A percentile compares a stretch with the other conserved stretches of the same genome.
These are phyloP conservation scores for Euwallacea fornicatus DNA, from an alignment of 1,140 invertebrate species.

Conservation along the genomic window DNA sequence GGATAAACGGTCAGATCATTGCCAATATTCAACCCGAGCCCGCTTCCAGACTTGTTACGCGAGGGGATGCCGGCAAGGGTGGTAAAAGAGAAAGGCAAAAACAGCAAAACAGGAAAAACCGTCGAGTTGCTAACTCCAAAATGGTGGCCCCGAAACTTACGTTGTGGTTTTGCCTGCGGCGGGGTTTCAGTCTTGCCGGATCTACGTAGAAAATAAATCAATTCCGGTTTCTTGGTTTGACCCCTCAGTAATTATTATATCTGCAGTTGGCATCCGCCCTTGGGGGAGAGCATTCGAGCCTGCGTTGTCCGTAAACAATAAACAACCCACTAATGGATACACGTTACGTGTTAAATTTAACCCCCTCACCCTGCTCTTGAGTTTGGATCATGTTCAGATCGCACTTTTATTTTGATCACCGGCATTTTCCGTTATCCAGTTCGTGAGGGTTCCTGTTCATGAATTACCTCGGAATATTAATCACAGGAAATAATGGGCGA, in stretches of 20 bases:
- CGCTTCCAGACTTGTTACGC: too few relatives aligned
- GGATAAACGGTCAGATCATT: too few relatives aligned
- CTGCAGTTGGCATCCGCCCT: conserved; percentile 19
- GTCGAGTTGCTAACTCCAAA: conserved; percentile 20
- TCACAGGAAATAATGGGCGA: too few relatives aligned
- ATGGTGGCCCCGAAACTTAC: conserved; percentile 26
- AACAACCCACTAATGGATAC: conserved; percentile 3
- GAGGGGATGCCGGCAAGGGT: too few relatives aligned
- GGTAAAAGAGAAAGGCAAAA: too few relatives aligned
- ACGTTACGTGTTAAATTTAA: neutral
- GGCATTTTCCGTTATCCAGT: neutral
- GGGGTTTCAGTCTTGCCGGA: conserved; percentile 21
- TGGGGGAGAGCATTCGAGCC: conserved; percentile 1
- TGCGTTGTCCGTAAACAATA: conserved; percentile 6
- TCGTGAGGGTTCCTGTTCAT: neutral
- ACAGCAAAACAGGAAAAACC: conserved; percentile 4
- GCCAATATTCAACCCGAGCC: too few relatives aligned
- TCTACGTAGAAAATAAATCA: conserved; percentile 31
- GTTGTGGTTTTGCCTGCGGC: conserved; percentile 32
- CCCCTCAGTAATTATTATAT: conserved; percentile 33
- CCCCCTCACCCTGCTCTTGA: too few relatives aligned
- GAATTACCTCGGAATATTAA: too few relatives aligned
- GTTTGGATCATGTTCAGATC: too few relatives aligned
- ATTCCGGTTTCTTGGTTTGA: conserved; percentile 27
- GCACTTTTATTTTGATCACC: too few relatives aligned